A percentile compares a stretch with the other conserved stretches of the same genome.
Evolutionary conservation across 2,113 vertebrate species (phyloP).

Genomic region (Xenus cinereus): DNA sequence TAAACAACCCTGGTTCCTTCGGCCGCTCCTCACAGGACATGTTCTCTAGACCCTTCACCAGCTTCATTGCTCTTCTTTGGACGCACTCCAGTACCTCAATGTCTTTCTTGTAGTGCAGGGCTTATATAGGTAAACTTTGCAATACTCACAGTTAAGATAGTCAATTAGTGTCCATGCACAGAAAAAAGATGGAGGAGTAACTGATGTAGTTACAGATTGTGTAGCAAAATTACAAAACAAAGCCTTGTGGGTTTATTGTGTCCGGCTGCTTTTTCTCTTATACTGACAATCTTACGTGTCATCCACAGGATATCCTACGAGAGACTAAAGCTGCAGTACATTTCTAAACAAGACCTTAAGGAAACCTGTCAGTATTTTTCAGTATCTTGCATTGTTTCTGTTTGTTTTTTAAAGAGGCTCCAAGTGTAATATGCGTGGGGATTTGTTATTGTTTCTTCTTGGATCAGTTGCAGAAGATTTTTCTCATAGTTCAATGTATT

Average conservation of each 20-base stretch:
- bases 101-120: neutral
- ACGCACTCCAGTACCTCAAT: rapidly evolving
- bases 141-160: neutral
- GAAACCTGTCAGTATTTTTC: constrained; percentile 18
- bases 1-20: neutral
- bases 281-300: neutral
- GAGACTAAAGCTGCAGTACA: neutral
- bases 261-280: neutral
- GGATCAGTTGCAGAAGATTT: constrained; percentile 19
- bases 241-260: neutral
- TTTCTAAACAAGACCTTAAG: neutral
- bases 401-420: neutral
- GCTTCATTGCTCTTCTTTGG: rapidly evolving
- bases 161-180: neutral
- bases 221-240: neutral
- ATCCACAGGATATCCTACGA: constrained; percentile 22
- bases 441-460: constrained; percentile 43
- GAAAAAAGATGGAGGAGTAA: neutral
- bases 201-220: neutral
- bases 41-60: neutral
- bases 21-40: rapidly evolving
- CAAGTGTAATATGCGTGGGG: neutral
- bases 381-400: neutral
- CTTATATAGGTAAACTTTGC: neutral
- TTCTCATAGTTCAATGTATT: constrained; percentile 22